Evolutionary conservation across 2,888 invertebrate genomes (phyloP), one percentile per base, ranked within the genome.

Genomic region (Lomographa bimaculata): DNA sequence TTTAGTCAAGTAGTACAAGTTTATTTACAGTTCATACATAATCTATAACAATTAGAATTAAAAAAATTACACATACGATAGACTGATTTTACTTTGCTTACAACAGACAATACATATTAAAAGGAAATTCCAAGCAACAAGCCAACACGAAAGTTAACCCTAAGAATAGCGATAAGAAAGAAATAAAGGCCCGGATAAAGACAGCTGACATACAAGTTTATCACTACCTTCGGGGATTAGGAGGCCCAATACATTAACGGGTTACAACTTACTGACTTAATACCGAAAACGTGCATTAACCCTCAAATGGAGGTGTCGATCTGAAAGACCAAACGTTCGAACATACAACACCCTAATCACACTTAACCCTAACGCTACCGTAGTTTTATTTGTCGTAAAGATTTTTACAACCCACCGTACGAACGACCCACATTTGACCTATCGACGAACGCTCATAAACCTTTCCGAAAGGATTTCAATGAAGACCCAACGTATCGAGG

Each of bases 341-440:
- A 48, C 50, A 56, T 46, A 56, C 39, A 46, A 54, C 42, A 60
- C 60, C 73, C 70, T 78, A 78, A 84, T 84, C 81, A 81, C 71
- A 83, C 80, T 83, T 79, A 83, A 79, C 74, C 75, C 79, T 64
- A 55, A 60, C 63, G 54, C 69, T 54, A 52, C 68, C 71, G 68
- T 73, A 75, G 78, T 79, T 84, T 79, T 78, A 81, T 82, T 71
- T 55, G 72, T 70, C 77, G 71, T 84, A 84, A 83, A 85, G 66
- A 74, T 76, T 82, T 84, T 85, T 83, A 85, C 78, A 71, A 60
- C 73, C 64, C 43, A 61, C 73, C 70, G 74, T 76, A 71, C 71
- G 66, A 56, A 57, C 57, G 60, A 56, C 54, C 60, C 56, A 37
- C 39, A 44, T 24, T 50, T 36, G 52, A 50, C 61, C 70, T 65